These are phyloP conservation scores for Trichechus manatus DNA, from an alignment of 2,113 vertebrate genomes.

Conservation along the genomic window DNA sequence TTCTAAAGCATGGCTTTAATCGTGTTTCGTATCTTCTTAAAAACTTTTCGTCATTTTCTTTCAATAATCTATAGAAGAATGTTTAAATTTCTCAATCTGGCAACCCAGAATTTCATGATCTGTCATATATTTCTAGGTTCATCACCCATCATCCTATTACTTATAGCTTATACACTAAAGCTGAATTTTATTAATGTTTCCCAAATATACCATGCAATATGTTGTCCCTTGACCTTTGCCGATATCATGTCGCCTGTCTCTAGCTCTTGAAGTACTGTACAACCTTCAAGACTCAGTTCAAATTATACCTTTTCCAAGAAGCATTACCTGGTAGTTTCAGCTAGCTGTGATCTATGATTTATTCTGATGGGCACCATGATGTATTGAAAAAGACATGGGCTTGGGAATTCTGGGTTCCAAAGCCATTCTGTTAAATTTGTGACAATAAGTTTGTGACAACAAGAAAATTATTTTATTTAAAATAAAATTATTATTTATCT, in stretches of 20 bases:
- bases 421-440: conserved; percentile 1
- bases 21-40: neutral
- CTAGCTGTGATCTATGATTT: neutral
- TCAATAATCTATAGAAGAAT: neutral
- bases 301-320: conserved; percentile 25
- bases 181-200: neutral
- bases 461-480: neutral
- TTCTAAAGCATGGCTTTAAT: neutral
- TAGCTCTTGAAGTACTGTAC: neutral
- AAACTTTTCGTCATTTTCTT: neutral
- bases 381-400: neutral
- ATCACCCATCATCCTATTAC: neutral
- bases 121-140: neutral
- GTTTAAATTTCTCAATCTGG: neutral
- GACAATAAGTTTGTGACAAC: no score
- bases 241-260: neutral
- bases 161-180: neutral
- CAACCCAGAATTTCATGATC: conserved; percentile 35
- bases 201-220: neutral
- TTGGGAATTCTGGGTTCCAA: conserved; percentile 10
- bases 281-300: neutral
- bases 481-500: no score
- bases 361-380: neutral
- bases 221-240: neutral
- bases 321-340: neutral